Evolutionary conservation across 2,113 vertebrate species (phyloP).

Genomic region (Chitala chitala): DNA sequence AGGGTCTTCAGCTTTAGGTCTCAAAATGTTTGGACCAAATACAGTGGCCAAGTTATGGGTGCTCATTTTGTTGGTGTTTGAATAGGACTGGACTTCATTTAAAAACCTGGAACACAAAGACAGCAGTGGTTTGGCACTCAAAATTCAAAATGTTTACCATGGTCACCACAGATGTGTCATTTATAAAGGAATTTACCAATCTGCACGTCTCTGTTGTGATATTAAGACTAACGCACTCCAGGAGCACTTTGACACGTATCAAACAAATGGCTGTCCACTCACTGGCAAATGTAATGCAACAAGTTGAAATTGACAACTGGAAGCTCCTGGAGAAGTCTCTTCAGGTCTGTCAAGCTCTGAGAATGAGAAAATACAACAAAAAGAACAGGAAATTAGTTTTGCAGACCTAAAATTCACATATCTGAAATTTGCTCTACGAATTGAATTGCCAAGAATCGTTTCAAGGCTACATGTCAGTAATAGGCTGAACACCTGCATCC

Average conservation of each 20-base stretch:
- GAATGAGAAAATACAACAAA: not conserved
- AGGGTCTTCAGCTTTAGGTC: constrained; percentile 66
- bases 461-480: too few relatives aligned
- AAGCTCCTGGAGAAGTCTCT: constrained; percentile 58
- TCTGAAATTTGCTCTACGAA: too few relatives aligned
- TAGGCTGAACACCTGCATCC: constrained; percentile 44
- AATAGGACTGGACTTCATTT: constrained; percentile 64
- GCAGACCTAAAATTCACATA: too few relatives aligned
- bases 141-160: not conserved
- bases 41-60: constrained; percentile 68
- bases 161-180: not conserved
- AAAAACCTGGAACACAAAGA: constrained; percentile 53
- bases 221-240: not conserved
- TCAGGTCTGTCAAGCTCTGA: constrained; percentile 58
- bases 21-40: constrained; percentile 71
- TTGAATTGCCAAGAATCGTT: too few relatives aligned
- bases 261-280: constrained; percentile 22
- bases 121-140: not conserved
- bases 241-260: too few relatives aligned
- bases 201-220: not conserved
- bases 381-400: not conserved
- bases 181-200: not conserved
- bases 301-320: constrained; percentile 69
- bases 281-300: constrained; percentile 68
- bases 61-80: constrained; percentile 66